Evolutionary conservation across 2,888 invertebrate genomes (phyloP).

Genomic region (Pollenia labialis): DNA sequence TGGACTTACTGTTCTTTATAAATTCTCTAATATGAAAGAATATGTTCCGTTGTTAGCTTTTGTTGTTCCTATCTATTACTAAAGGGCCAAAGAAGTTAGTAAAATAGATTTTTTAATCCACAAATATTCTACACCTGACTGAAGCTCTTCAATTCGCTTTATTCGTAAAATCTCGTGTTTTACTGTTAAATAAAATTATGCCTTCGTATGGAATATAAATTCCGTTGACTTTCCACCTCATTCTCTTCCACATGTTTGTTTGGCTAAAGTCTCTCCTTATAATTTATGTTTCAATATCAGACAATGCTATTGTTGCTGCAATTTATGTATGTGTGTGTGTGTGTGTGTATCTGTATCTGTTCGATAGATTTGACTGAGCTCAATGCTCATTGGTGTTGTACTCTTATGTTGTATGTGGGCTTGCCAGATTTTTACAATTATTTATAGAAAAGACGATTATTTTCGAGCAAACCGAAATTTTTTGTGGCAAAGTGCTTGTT

Average conservation of each 20-base stretch:
- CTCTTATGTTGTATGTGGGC: not conserved
- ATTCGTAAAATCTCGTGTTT: not conserved
- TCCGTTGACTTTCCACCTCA: not conserved
- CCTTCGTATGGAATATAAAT: not conserved
- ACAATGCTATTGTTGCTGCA: not conserved
- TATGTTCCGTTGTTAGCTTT: too few species aligned
- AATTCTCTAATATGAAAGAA: too few species aligned
- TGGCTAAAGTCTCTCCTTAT: not conserved
- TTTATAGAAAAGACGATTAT: too few species aligned
- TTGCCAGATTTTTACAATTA: not conserved
- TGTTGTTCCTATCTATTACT: too few species aligned
- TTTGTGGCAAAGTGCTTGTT: too few species aligned
- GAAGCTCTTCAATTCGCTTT: not conserved
- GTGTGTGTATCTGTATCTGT: too few species aligned
- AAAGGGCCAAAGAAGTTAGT: too few species aligned
- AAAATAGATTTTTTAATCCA: too few species aligned
- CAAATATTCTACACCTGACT: too few species aligned
- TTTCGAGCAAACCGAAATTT: too few species aligned
- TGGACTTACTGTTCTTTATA: too few species aligned
- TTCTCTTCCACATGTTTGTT: not conserved
- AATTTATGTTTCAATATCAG: not conserved
- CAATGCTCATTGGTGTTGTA: constrained; percentile 11
- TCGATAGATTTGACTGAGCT: not conserved
- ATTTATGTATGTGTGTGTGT: not conserved
- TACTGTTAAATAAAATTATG: not conserved